Evolutionary conservation across 2,888 invertebrate species (phyloP), one percentile per base, ranked within the genome.

Genomic region (Conomelus anceps): DNA sequence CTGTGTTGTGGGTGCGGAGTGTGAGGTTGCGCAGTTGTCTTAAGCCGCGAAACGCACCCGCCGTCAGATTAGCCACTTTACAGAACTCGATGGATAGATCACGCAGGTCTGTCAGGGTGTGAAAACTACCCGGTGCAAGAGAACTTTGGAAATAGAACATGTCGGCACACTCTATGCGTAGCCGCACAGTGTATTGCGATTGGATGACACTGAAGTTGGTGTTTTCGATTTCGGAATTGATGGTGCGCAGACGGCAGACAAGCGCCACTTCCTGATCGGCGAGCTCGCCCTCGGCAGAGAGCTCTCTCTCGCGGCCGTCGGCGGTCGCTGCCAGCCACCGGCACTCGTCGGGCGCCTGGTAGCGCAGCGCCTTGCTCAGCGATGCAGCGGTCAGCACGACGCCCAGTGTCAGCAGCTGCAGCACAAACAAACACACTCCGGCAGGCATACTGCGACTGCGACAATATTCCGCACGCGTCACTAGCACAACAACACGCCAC

Each of bases 191-290:
- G 92, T 97, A 96, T 93, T 97, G 96, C 88, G 96, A 96, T 93
- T 97, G 97, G 92, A 97, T 97, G 91, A 96, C 96, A 94, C 96
- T 96, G 93, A 97, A 96, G 93, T 97, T 97, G 90, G 96, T 96
- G 93, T 96, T 96, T 93, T 97, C 96, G 92, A 96, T 93, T 94
- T 97, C 96, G 93, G 96, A 96, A 94, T 96, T 96, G 93, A 97
- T 96, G 92, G 97, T 96, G 92, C 96, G 94, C 91, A 97, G 93
- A 91, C 96, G 94, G 93, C 97, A 97, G 92, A 96, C 96, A 91
- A 97, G 94, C 23, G 96, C 96, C 88, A 96, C 96, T 91, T 95
- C 95, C 92, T 95, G 94, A 89, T 92, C 91, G 89, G 92, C 91
- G 63, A 63, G 63, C 26, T 92, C 92, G 84, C 91, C 90, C 23